Conservation (phyloP, 1,140 invertebrate species). For the Hycleus cichorii region DNA sequence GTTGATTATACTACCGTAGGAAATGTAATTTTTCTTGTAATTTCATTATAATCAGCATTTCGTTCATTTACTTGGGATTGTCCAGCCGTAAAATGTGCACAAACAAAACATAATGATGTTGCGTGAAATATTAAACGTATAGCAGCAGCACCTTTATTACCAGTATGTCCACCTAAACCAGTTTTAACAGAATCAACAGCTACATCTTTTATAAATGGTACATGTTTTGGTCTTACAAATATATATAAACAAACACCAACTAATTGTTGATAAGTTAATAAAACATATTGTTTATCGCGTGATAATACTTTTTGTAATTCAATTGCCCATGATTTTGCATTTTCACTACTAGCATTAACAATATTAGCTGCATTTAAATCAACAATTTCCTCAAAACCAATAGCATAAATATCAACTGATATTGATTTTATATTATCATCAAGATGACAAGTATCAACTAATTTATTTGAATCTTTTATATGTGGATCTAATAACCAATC, state of each 20-base stretch:
- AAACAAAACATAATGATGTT: slow-evolving; percentile 95
- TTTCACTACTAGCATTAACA: slow-evolving; percentile 92
- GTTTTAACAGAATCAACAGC: slow-evolving; percentile 95
- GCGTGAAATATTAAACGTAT: slow-evolving; percentile 87
- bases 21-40: slow-evolving; percentile 86
- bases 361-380: slow-evolving; percentile 98
- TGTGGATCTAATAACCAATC: slow-evolving; percentile 90
- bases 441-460: slow-evolving; percentile 44
- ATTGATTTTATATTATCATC: slow-evolving; percentile 35
- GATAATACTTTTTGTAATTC: slow-evolving; percentile 90
- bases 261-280: slow-evolving; percentile 91
- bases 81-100: slow-evolving; percentile 97
- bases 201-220: slow-evolving; percentile 84
- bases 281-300: slow-evolving; percentile 79
- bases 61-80: slow-evolving; percentile 92
- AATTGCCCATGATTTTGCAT: slow-evolving; percentile 92
- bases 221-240: slow-evolving; percentile 82
- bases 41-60: slow-evolving; percentile 95
- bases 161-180: slow-evolving; percentile 89
- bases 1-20: slow-evolving; percentile 61
- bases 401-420: slow-evolving; percentile 88
- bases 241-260: slow-evolving; percentile 97
- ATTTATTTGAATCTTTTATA: slow-evolving; percentile 29
- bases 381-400: slow-evolving; percentile 99
- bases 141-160: slow-evolving; percentile 81